Percentiles rank a stretch among this genome's conserved stretches.
These are phyloP conservation scores for Mycteria americana DNA, from an alignment of 2,797 vertebrate genomes.

Conservation along the genomic window DNA sequence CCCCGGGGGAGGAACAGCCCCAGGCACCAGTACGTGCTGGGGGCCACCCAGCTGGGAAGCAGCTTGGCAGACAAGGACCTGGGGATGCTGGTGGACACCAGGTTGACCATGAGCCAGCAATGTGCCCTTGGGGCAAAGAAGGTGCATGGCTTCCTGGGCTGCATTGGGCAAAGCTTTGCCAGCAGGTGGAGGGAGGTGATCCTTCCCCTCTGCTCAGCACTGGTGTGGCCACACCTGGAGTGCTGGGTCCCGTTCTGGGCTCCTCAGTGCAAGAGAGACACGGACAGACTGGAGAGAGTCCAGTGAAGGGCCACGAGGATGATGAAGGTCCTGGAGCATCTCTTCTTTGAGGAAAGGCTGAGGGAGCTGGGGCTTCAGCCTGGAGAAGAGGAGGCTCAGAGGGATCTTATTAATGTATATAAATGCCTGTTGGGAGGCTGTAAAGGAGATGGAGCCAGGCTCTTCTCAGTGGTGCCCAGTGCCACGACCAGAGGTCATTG, in stretches of 20 bases:
- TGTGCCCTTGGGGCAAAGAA: neutral
- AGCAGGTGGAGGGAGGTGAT: neutral
- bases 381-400: neutral
- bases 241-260: neutral
- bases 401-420: neutral
- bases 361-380: neutral
- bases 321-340: neutral
- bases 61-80: neutral
- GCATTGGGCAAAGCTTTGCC: neutral
- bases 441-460: neutral
- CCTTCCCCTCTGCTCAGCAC: neutral
- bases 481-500: neutral
- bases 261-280: neutral
- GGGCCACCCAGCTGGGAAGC: neutral
- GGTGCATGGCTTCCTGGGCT: neutral
- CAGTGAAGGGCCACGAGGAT: neutral
- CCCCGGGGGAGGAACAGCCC: neutral
- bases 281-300: neutral
- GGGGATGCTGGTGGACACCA: neutral
- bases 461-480: neutral
- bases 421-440: neutral
- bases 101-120: neutral
- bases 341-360: neutral
- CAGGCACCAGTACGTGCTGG: neutral
- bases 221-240: neutral